Evolutionary conservation across 2,888 invertebrate species (phyloP), one percentile per base, ranked within the genome.

Genomic region (Candidula unifasciata): DNA sequence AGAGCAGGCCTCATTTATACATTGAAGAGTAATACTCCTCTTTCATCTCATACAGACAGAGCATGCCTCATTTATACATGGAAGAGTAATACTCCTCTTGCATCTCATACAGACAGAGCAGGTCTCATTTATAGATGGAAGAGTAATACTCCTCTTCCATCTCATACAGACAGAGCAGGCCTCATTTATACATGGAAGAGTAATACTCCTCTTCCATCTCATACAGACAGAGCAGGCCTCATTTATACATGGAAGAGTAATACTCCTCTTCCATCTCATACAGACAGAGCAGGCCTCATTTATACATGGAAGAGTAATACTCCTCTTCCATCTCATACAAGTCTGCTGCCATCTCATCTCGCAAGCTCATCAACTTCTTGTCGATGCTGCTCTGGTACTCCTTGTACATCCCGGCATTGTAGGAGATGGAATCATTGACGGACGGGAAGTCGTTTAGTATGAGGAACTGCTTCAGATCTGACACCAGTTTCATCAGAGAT

Each of bases 381-480:
- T 99, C 99, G 94, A 97, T 97, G 93, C 98, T 98, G 76, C 96
- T 96, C 94, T 98, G 98, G 92, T 97, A 97, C 0, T 96, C 96
- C 84, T 97, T 96, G 92, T 97, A 98, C 21, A 97, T 94, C 93
- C 97, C 97, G 0, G 97, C 97, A 93, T 98, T 98, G 89, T 97
- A 96, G n/a, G 97, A 96, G 87, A 99, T 99, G 0, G 98, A 97
- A 92, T 99, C 98, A 93, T 99, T 99, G 0, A 99, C 97, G 1
- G 98, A 98, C 73, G 98, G 98, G 93, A 99, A 99, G 94, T 99
- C 99, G 94, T 99, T 99, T 33, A 99, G 95, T 91, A 99, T 98
- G 73, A 99, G 95, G 94, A 99, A 99, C 93, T 99, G 99, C 92
- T 99, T 99, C 87, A 99, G 97, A 93, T 99, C 99, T 0, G 98